A percentile compares a stretch with the other conserved stretches of the same genome.
Conservation (phyloP, 2,113 vertebrate genomes). For the Podarcis raffonei region DNA sequence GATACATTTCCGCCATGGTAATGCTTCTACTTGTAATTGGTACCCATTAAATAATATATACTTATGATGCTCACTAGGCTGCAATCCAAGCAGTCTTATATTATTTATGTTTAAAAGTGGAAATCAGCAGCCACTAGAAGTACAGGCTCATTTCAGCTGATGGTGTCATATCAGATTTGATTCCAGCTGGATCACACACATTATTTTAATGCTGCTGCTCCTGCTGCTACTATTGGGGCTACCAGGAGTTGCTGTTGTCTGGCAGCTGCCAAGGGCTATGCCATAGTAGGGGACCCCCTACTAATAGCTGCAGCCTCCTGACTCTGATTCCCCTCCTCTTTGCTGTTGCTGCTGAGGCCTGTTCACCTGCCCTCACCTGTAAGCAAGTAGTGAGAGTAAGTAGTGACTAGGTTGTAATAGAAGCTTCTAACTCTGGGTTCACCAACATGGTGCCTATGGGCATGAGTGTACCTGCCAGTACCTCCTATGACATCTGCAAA, state of each 20-base stretch:
- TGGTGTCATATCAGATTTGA: constrained; percentile 16
- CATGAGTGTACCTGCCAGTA: no score
- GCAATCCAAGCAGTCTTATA: constrained; percentile 27
- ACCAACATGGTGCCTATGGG: no score
- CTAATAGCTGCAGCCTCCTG: no score
- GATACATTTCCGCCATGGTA: constrained; percentile 1
- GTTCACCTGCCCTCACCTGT: background rate
- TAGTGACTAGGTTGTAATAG: background rate
- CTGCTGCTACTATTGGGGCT: background rate
- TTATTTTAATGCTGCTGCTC: background rate
- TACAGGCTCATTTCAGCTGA: constrained; percentile 6
- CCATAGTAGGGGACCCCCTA: background rate
- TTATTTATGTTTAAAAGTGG: constrained; percentile 34
- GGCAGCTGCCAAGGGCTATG: background rate
- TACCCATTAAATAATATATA: constrained; percentile 25
- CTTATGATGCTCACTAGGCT: background rate
- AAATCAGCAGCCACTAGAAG: background rate
- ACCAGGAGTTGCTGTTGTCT: background rate
- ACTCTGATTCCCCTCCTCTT: background rate
- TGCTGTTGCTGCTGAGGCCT: background rate
- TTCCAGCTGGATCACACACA: background rate
- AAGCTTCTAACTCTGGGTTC: no score
- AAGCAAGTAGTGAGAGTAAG: background rate
- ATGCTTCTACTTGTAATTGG: background rate
- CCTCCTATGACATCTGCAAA: no score